These are phyloP conservation scores for Halocaridina rubra DNA, from an alignment of 2,888 invertebrate genomes.

Conservation along the genomic window DNA sequence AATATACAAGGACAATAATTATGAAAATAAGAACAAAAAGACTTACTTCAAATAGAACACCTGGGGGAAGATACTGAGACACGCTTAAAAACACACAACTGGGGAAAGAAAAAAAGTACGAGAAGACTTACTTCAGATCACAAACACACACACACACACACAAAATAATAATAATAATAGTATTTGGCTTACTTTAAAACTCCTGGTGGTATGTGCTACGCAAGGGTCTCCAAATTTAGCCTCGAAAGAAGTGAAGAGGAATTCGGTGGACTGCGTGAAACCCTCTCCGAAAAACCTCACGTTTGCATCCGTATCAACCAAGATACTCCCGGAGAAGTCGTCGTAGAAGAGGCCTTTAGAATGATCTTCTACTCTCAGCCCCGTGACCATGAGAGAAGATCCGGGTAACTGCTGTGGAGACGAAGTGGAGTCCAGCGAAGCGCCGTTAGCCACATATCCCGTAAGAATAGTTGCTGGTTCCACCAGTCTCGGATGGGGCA, in stretches of 20 bases:
- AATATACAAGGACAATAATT: too few species aligned
- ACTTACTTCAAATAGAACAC: too few species aligned
- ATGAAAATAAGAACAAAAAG: too few species aligned
- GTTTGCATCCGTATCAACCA: slow-evolving; percentile 74
- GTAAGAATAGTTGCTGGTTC: background rate
- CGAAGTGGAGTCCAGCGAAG: background rate
- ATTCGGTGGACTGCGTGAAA: slow-evolving; percentile 75
- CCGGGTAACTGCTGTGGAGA: background rate
- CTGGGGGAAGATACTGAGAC: too few species aligned
- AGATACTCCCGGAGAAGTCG: slow-evolving; percentile 77
- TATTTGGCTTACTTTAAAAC: slow-evolving; percentile 70
- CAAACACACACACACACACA: too few species aligned
- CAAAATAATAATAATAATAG: background rate
- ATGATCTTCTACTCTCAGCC: slow-evolving; percentile 66
- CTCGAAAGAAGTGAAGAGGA: slow-evolving; percentile 78
- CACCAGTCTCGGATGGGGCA: background rate
- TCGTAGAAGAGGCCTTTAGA: slow-evolving; percentile 66
- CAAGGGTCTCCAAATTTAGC: slow-evolving; percentile 72
- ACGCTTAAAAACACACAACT: too few species aligned
- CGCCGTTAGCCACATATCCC: too few species aligned
- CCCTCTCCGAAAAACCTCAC: slow-evolving; percentile 82
- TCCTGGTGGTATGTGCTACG: slow-evolving; percentile 73
- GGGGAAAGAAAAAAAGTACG: background rate
- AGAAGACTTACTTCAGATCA: too few species aligned
- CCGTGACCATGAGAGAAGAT: slow-evolving; percentile 37